These are phyloP conservation scores for Sinocyclocheilus anshuiensis DNA, from an alignment of 2,113 vertebrate genomes.

Conservation along the genomic window DNA sequence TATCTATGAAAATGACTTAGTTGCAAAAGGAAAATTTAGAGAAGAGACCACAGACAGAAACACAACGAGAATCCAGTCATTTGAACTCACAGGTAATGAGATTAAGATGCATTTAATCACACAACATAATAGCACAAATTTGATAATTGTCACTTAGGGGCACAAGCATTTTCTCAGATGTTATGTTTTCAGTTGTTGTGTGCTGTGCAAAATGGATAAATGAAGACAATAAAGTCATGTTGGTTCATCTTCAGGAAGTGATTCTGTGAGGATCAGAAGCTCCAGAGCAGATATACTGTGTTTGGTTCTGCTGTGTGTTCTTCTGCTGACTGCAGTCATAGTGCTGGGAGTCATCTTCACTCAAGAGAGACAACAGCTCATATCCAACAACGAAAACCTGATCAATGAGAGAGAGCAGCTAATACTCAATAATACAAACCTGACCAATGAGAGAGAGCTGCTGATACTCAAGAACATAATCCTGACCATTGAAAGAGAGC, in stretches of 20 bases:
- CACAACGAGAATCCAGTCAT: not conserved
- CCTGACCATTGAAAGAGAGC: not conserved
- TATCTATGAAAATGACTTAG: too few species aligned
- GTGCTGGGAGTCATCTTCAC: not conserved
- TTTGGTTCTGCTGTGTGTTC: conserved; percentile 28
- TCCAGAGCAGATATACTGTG: not conserved
- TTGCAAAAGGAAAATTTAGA: too few species aligned
- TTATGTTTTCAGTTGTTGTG: not conserved
- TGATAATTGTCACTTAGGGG: too few species aligned
- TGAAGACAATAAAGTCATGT: not conserved
- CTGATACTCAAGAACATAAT: not conserved
- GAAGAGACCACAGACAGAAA: too few species aligned
- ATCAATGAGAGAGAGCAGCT: not conserved
- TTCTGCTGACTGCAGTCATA: conserved; percentile 30
- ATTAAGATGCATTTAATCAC: too few species aligned
- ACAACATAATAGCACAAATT: too few species aligned
- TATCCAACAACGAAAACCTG: not conserved
- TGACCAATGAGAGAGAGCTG: not conserved
- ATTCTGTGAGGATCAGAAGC: not conserved
- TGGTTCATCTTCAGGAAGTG: not conserved
- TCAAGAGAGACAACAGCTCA: not conserved
- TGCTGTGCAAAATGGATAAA: not conserved
- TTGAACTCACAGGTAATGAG: not conserved
- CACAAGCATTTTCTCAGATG: too few species aligned
- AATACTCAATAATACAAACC: not conserved